phyloP scores from a whole-genome alignment of 2,113 vertebrate species.

The Callocephalon fimbriatum region DNA sequence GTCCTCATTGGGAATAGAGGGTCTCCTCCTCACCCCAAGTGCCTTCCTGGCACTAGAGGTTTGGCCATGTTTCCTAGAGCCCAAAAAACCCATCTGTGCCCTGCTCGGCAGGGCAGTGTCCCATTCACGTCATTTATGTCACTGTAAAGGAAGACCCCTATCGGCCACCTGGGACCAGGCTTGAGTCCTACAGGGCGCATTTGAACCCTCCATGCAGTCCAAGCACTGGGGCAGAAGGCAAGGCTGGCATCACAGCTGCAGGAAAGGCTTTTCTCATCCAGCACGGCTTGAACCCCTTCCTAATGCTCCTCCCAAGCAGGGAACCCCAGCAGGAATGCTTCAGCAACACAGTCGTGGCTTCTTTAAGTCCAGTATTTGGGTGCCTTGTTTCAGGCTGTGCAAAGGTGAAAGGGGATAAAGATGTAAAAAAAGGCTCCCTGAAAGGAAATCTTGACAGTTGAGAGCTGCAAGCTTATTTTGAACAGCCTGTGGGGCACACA shows the following conservation, averaged over 20 bases:
- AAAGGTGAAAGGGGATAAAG: background rate
- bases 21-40: accelerated
- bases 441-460: background rate
- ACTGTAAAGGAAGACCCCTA: background rate
- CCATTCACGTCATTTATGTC: background rate
- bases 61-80: accelerated
- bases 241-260: accelerated
- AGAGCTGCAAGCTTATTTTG: background rate
- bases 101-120: background rate
- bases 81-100: background rate
- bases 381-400: background rate
- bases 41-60: background rate
- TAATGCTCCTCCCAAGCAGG: background rate
- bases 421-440: background rate
- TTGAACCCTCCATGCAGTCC: background rate
- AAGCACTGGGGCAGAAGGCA: background rate
- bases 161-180: background rate
- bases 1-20: background rate
- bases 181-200: background rate
- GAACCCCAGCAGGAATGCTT: background rate
- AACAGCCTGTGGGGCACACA: accelerated
- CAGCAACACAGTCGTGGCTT: background rate
- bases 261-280: background rate
- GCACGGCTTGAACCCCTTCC: background rate
- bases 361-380: background rate